Percentiles rank a stretch among this genome's conserved stretches.
phyloP scores from a whole-genome alignment of 2,113 vertebrate species.

The Pseudorhombus dupliciocellatus region DNA sequence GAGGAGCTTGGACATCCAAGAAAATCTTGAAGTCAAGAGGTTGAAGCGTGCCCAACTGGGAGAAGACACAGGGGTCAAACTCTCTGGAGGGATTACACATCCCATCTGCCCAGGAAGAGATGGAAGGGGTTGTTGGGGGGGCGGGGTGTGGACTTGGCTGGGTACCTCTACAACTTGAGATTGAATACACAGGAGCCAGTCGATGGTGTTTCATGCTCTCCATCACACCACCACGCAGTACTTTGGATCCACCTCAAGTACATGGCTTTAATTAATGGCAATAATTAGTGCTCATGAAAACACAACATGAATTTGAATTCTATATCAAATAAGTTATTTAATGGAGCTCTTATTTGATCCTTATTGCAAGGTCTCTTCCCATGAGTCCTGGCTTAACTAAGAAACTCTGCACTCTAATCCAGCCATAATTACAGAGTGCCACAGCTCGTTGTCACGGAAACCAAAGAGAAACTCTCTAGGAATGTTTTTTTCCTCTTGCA shows the following conservation, averaged over 20 bases:
- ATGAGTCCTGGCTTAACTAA: constrained; percentile 43
- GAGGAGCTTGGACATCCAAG: too few relatives aligned
- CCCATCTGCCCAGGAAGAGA: too few relatives aligned
- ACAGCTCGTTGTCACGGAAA: constrained; percentile 77
- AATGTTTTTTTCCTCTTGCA: constrained; percentile 68
- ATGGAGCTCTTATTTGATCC: not conserved
- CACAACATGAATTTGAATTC: not conserved
- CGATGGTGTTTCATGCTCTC: too few relatives aligned
- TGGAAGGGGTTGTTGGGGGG: too few relatives aligned
- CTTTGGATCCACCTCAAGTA: too few relatives aligned
- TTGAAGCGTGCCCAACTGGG: too few relatives aligned
- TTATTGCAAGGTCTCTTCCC: constrained; percentile 28
- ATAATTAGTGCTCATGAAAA: not conserved
- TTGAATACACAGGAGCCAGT: too few relatives aligned
- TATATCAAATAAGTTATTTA: not conserved
- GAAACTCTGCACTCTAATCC: constrained; percentile 68
- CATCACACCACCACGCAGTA: not conserved
- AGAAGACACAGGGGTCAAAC: too few relatives aligned
- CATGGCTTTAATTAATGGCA: not conserved
- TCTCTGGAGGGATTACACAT: too few relatives aligned
- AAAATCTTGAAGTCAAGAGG: too few relatives aligned
- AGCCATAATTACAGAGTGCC: constrained; percentile 73
- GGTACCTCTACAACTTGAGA: too few relatives aligned
- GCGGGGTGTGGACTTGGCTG: too few relatives aligned
- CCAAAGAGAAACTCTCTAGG: constrained; percentile 76